Conservation (phyloP, 2,113 vertebrate genomes). For the Gnathonemus echidnorhynchus region DNA sequence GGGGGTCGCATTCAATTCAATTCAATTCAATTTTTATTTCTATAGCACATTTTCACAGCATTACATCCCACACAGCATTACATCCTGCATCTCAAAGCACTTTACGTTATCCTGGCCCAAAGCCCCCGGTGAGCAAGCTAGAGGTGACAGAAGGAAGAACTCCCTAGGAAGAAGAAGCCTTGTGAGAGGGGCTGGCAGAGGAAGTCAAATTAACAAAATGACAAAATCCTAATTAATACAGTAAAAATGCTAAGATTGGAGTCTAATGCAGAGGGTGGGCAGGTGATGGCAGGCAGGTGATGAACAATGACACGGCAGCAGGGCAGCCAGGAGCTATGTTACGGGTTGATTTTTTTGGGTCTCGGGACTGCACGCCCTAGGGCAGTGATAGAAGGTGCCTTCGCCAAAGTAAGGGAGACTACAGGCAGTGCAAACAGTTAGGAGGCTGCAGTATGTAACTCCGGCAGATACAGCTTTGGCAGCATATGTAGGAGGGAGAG, state of each 20-base stretch:
- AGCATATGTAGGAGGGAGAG: neutral
- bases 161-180: neutral
- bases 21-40: neutral
- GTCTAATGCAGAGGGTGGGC: neutral
- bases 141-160: neutral
- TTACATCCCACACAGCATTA: neutral
- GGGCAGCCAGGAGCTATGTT: neutral
- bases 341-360: neutral
- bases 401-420: too few relatives aligned
- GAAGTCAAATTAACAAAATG: neutral
- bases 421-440: too few relatives aligned
- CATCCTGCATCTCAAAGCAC: neutral
- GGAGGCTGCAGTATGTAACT: neutral
- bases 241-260: neutral
- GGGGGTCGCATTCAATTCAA: neutral
- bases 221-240: neutral
- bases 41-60: neutral
- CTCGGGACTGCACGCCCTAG: neutral
- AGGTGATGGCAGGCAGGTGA: neutral
- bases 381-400: too few relatives aligned
- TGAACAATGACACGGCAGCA: neutral
- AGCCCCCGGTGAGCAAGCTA: neutral
- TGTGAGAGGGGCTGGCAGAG: neutral
- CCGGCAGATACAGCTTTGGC: neutral
- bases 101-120: neutral